Evolutionary conservation across 2,113 vertebrate species (phyloP).

Genomic region (Strix aluco): DNA sequence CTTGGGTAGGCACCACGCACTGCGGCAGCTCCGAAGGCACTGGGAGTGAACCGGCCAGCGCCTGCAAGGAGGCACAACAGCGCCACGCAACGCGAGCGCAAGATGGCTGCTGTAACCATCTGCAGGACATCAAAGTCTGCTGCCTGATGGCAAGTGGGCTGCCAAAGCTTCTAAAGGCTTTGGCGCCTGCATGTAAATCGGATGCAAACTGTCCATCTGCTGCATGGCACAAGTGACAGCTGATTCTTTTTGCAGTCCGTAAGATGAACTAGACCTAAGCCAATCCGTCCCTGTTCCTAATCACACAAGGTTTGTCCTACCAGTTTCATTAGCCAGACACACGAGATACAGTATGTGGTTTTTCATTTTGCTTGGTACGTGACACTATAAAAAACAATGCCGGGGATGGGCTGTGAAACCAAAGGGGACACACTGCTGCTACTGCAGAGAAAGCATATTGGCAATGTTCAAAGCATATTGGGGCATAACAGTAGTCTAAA

Average conservation of each 20-base stretch:
- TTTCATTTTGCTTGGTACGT: conserved; percentile 76
- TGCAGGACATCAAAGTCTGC: conserved; percentile 83
- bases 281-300: conserved; percentile 79
- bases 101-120: conserved; percentile 80
- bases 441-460: conserved; percentile 83
- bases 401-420: conserved; percentile 76
- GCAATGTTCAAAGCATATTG: conserved; percentile 86
- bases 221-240: conserved; percentile 84
- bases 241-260: conserved; percentile 84
- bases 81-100: conserved; percentile 57
- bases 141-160: conserved; percentile 80
- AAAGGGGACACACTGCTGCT: conserved; percentile 80
- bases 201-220: conserved; percentile 88
- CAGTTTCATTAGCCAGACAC: conserved; percentile 82
- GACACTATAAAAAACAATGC: conserved; percentile 77
- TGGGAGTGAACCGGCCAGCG: not conserved
- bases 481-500: conserved; percentile 83
- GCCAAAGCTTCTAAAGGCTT: conserved; percentile 88
- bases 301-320: conserved; percentile 80
- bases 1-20: not conserved
- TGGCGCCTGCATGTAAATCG: conserved; percentile 82
- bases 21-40: conserved; percentile 42
- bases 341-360: conserved; percentile 75
- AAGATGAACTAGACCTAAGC: conserved; percentile 83
- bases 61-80: conserved; percentile 65